phyloP scores from a whole-genome alignment of 1,140 invertebrate genomes.

The Temnothorax nylanderi region DNA sequence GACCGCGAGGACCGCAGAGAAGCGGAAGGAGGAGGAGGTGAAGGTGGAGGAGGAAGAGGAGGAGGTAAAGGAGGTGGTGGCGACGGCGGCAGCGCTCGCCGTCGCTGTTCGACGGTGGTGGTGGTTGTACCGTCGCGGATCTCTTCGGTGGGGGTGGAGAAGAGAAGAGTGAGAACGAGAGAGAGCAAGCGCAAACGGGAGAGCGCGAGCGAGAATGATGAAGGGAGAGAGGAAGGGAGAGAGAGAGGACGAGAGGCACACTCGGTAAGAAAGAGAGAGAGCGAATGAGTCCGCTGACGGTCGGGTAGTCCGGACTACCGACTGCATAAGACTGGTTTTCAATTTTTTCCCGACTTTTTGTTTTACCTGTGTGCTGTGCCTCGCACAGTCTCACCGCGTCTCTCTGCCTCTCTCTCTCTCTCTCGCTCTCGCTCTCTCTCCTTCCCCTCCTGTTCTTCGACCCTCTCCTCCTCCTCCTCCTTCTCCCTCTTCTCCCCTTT shows the following conservation, averaged over 20 bases:
- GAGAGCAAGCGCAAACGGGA: background rate
- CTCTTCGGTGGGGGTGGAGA: slow-evolving; percentile 67
- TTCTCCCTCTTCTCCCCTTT: slow-evolving; percentile 37
- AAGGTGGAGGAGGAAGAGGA: slow-evolving; percentile 71
- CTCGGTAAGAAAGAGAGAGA: slow-evolving; percentile 66
- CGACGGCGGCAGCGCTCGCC: slow-evolving; percentile 68
- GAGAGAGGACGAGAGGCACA: slow-evolving; percentile 30
- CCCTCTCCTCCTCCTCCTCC: background rate
- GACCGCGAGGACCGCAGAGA: slow-evolving; percentile 77
- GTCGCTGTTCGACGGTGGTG: slow-evolving; percentile 51
- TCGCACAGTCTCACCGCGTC: slow-evolving; percentile 32
- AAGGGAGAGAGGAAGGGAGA: slow-evolving; percentile 23
- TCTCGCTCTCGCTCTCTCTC: slow-evolving; percentile 8
- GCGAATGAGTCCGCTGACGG: slow-evolving; percentile 72
- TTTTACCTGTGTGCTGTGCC: slow-evolving; percentile 72
- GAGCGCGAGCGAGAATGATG: slow-evolving; percentile 26
- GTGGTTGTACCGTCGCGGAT: slow-evolving; percentile 61
- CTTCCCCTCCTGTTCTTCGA: slow-evolving; percentile 36
- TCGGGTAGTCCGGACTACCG: slow-evolving; percentile 73
- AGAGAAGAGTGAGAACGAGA: slow-evolving; percentile 30
- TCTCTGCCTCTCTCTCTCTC: slow-evolving; percentile 36
- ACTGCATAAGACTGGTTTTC: slow-evolving; percentile 82
- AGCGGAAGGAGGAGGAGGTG: slow-evolving; percentile 75
- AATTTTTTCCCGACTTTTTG: slow-evolving; percentile 81
- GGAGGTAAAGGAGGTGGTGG: slow-evolving; percentile 76